These are phyloP conservation scores for Brotula barbata DNA, from an alignment of 2,797 vertebrate genomes.

Conservation along the genomic window DNA sequence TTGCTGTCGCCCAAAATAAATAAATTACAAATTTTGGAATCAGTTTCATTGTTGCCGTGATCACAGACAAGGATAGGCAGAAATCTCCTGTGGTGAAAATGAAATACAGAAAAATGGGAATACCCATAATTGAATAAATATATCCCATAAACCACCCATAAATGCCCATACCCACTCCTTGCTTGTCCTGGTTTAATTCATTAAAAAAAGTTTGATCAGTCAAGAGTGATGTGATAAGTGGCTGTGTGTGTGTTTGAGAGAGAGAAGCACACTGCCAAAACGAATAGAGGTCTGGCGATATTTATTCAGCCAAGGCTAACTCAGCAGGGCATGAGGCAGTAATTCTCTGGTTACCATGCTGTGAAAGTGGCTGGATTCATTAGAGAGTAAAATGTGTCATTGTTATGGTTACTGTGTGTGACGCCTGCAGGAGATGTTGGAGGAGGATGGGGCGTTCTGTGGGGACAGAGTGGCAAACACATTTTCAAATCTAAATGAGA, in stretches of 20 bases:
- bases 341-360: conserved; percentile 12
- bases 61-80: no score
- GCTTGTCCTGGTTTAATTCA: conserved; percentile 2
- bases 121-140: no score
- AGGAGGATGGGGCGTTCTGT: background rate
- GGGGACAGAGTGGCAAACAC: background rate
- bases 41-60: no score
- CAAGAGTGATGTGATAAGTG: conserved; percentile 12
- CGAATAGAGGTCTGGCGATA: background rate
- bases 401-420: conserved; percentile 49
- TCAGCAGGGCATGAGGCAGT: conserved; percentile 7
- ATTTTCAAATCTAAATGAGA: background rate
- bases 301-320: conserved; percentile 19
- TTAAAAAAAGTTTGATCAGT: no score
- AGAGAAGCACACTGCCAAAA: conserved; percentile 9
- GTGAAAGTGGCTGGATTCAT: conserved; percentile 19
- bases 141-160: no score
- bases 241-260: conserved; percentile 9
- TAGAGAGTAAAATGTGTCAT: conserved; percentile 47
- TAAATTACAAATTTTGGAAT: no score
- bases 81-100: no score
- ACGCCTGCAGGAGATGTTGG: conserved; percentile 27
- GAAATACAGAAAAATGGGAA: no score
- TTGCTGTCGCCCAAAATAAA: no score
- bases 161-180: background rate